Evolutionary conservation across 1,140 invertebrate species (phyloP).

Genomic region (Plectrocnemia conspersa): DNA sequence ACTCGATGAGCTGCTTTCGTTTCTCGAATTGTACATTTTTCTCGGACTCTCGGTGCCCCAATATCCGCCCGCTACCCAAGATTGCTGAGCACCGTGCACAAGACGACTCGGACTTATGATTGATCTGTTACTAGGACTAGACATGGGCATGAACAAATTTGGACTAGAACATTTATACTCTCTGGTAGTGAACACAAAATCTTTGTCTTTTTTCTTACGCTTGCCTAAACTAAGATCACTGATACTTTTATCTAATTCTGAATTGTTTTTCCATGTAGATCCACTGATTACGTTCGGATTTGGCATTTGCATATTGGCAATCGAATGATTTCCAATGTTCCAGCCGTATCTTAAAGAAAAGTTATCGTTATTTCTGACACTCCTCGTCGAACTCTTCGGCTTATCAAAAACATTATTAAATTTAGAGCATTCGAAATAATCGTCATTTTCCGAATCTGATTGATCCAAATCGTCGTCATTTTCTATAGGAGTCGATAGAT

Average conservation of each 20-base stretch:
- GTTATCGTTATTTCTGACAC: no score
- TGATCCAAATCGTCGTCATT: no score
- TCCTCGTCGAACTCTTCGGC: no score
- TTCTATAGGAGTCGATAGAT: no score
- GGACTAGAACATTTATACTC: slow-evolving; percentile 45
- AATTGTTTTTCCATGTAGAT: slow-evolving; percentile 47
- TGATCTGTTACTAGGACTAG: slow-evolving; percentile 39
- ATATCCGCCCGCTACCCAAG: slow-evolving; percentile 51
- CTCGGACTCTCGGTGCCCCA: slow-evolving; percentile 47
- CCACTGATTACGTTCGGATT: no score
- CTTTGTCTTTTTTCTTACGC: slow-evolving; percentile 2
- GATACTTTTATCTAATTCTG: slow-evolving; percentile 49
- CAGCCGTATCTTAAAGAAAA: no score
- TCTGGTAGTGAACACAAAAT: slow-evolving; percentile 42
- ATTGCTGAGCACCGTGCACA: slow-evolving; percentile 42
- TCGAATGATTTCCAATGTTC: no score
- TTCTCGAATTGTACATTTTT: slow-evolving; percentile 40
- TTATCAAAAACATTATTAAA: no score
- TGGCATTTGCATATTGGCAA: no score
- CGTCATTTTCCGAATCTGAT: no score
- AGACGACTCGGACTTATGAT: slow-evolving; percentile 49
- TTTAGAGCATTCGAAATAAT: no score
- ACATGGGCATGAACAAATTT: slow-evolving; percentile 43
- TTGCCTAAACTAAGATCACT: slow-evolving; percentile 36
- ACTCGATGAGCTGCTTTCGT: slow-evolving; percentile 49